Conservation (phyloP, 2,888 invertebrate species). For the Tachystola acroxantha region DNA sequence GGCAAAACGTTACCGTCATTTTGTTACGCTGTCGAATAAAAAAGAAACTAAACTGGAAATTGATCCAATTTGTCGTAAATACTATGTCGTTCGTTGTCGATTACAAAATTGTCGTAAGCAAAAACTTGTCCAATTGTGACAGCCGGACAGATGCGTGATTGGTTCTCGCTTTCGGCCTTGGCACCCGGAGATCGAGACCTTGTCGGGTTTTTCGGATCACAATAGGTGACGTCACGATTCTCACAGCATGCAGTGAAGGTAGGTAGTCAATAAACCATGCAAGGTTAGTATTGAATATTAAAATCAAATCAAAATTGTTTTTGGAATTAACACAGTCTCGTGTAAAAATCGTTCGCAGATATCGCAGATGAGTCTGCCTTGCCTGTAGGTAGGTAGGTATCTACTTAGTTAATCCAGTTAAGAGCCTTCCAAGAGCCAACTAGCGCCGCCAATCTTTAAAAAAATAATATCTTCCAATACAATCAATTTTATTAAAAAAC, state of each 20-base stretch:
- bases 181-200: slow-evolving; percentile 38
- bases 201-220: slow-evolving; percentile 34
- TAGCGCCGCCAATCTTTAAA: too few species aligned
- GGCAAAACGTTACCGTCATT: slow-evolving; percentile 2
- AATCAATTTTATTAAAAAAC: too few species aligned
- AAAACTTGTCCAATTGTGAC: slow-evolving; percentile 16
- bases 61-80: not conserved
- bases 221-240: slow-evolving; percentile 26
- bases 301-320: too few species aligned
- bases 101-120: slow-evolving; percentile 25
- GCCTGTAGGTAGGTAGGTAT: too few species aligned
- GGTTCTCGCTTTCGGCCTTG: slow-evolving; percentile 39
- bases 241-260: not conserved
- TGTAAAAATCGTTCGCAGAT: too few species aligned
- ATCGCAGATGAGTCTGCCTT: too few species aligned
- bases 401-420: too few species aligned
- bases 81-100: slow-evolving; percentile 2
- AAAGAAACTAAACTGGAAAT: not conserved
- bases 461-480: too few species aligned
- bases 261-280: not conserved
- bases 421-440: too few species aligned
- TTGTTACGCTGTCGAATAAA: not conserved
- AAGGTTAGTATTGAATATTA: too few species aligned
- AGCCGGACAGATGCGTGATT: slow-evolving; percentile 29
- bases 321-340: too few species aligned